Conservation (phyloP, 2,888 invertebrate species). For the Corbicula japonica region DNA sequence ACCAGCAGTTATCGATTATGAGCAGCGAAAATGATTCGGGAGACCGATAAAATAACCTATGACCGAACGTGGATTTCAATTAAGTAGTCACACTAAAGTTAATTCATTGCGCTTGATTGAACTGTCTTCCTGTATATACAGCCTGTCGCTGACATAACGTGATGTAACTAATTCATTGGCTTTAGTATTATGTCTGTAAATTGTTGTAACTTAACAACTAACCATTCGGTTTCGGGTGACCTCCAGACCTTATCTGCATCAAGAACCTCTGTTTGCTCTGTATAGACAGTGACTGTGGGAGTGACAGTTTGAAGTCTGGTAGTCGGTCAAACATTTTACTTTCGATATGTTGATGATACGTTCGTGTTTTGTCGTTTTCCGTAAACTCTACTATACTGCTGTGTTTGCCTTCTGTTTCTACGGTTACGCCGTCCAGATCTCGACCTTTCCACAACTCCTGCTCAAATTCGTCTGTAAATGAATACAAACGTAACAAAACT, state of each 20-base stretch:
- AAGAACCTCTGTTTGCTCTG: slow-evolving; percentile 63
- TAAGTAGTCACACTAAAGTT: too few species aligned
- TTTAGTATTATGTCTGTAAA: too few species aligned
- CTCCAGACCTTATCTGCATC: slow-evolving; percentile 61
- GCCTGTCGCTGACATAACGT: too few species aligned
- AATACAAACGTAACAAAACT: neutral
- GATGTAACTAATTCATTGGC: too few species aligned
- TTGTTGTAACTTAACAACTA: too few species aligned
- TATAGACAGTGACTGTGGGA: slow-evolving; percentile 61
- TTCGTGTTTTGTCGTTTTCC: neutral
- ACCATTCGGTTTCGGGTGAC: slow-evolving; percentile 71
- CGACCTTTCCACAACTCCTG: slow-evolving; percentile 42
- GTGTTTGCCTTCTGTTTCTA: slow-evolving; percentile 26
- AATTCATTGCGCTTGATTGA: too few species aligned
- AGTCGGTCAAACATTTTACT: slow-evolving; percentile 50
- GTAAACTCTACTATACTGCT: slow-evolving; percentile 7
- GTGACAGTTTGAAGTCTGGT: slow-evolving; percentile 51
- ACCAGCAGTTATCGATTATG: too few species aligned
- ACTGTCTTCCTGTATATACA: too few species aligned
- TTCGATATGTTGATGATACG: slow-evolving; percentile 27
- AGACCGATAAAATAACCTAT: too few species aligned
- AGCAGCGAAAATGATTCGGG: too few species aligned
- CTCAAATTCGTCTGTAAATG: slow-evolving; percentile 49
- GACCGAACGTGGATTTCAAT: too few species aligned
- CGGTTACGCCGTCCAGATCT: slow-evolving; percentile 24